Base-by-base conservation (phyloP, 2,888 invertebrate genomes). In the Andrena fulva region DNA sequence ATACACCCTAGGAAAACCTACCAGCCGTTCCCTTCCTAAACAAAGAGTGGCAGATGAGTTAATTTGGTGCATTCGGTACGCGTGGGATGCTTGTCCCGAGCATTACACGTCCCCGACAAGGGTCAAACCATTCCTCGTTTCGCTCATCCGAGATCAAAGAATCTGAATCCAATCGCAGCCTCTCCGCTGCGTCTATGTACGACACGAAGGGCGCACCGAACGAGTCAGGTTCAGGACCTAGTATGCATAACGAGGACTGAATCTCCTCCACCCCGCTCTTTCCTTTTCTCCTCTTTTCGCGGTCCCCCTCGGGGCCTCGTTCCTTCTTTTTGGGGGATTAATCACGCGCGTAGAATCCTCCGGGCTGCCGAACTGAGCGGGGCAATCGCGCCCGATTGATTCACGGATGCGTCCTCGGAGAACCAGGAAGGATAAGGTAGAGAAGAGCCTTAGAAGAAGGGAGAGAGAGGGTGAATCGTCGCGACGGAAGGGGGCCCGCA, bases 301-400 rank as follows among this genome's bases (percentile, higher is more conserved):
- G n/a, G 20, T 60, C 59, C 27, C 27, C 27, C 12, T 27, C n/a
- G 24, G 59, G 16, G 24, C 2, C 56, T 42, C 4, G 1, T 52
- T 35, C 42, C 52, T 66, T 72, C 68, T 72, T 74, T 77, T 74
- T 59, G n/a, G 63, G 5, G 74, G 59, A 77, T 77, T 75, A 77
- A 77, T 71, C 77, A 77, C 70, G 76, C 27, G 48, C 75, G 68
- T 67, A 72, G 77, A 64, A 72, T 71, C 72, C 59, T 33, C 31
- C 48, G 64, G 67, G 69, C 71, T 70, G 62, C 48, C 62, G 63
- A 54, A 67, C 68, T 56, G 69, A 64, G 24, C 66, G 8, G 67
- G 24, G 71, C 75, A 77, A 73, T 76, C 70, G 66, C 63, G 59
- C 50, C 56, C 85, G 64, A 84, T 80, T 78, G 84, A 83, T 83